Conservation (phyloP, 2,888 invertebrate genomes). For the Eupithecia dodoneata region DNA sequence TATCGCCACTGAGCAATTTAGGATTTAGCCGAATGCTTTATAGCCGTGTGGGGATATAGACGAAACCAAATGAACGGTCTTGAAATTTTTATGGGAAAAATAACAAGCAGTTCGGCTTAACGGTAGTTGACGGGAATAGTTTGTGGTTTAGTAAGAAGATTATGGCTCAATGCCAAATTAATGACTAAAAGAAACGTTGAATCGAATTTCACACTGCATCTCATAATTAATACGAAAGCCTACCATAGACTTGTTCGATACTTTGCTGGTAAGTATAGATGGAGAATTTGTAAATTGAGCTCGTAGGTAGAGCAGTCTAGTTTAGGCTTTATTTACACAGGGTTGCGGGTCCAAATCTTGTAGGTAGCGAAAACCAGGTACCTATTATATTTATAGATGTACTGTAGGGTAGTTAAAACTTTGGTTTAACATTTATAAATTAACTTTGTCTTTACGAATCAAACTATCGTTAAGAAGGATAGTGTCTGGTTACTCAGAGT, state of each 20-base stretch:
- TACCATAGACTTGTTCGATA: background rate
- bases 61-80: slow-evolving; percentile 50
- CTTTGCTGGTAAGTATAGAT: background rate
- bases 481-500: background rate
- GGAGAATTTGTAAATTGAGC: background rate
- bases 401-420: no score
- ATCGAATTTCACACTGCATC: background rate
- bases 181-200: background rate
- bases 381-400: no score
- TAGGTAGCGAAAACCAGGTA: background rate
- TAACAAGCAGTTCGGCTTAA: slow-evolving; percentile 33
- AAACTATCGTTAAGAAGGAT: background rate
- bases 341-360: background rate
- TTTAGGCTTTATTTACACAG: background rate
- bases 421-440: no score
- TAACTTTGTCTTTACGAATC: background rate
- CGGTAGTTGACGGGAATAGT: slow-evolving; percentile 29
- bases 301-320: background rate
- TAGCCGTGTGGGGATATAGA: slow-evolving; percentile 50
- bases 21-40: slow-evolving; percentile 62
- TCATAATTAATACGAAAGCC: background rate
- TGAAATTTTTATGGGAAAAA: slow-evolving; percentile 44
- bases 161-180: slow-evolving; percentile 7
- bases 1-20: slow-evolving; percentile 72
- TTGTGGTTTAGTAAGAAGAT: slow-evolving; percentile 6